Evolutionary conservation across 2,113 vertebrate species (phyloP), one percentile per base, ranked within the genome.

Genomic region (Cricetomys ansorgei): DNA sequence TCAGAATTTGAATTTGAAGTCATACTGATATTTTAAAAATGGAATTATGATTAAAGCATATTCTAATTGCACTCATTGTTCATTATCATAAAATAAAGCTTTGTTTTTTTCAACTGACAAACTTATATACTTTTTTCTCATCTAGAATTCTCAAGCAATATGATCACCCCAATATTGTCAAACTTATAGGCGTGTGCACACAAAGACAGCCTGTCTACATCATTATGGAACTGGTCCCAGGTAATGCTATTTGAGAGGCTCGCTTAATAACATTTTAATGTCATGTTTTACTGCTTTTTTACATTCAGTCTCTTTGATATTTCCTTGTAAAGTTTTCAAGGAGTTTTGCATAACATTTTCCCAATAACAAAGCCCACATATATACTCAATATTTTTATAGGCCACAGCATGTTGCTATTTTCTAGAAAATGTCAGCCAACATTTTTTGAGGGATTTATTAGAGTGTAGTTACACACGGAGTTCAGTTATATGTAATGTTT

Each of bases 121-220:
- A n/a, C 96, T 96, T 34, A 85, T 95, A 37, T 53, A 79, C 55
- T 59, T 91, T 96, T 95, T 96, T 98, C 97, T 97, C 97, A 97
- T 98, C 45, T 97, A 99, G 99, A 98, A 99, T 99, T 98, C 99
- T 99, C 91, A 99, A 99, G 97, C 99, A 99, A 83, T 99, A 99
- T 43, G 99, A 99, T 97, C 99, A 99, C 98, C 99, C 99, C 31
- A 99, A 99, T 98, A 99, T 99, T 94, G 99, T 99, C 97, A 99
- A 99, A 97, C 99, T 99, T 97, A 99, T 99, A 97, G 99, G 99
- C 67, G 99, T 99, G 89, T 99, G 99, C 97, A 99, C 99, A 37
- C 99, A 99, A 98, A 98, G 99, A 75, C 99, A 99, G 65, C 99
- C 99, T 19, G 99, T 99, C 98, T 99, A 99, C 98, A 99, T 99